Evolutionary conservation across 2,888 invertebrate genomes (phyloP).

Genomic region (Dinocampus coccinellae): DNA sequence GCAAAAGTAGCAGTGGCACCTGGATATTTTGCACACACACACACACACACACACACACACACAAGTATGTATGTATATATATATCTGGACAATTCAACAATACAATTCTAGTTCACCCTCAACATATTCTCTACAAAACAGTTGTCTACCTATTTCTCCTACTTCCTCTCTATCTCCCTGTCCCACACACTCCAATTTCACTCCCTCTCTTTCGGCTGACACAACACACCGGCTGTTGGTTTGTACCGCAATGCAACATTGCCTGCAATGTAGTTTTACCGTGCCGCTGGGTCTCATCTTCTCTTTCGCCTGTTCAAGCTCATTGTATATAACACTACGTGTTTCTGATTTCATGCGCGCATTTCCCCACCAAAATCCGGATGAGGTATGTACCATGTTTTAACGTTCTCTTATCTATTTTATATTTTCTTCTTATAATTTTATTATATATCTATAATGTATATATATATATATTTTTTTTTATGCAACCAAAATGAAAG

Average conservation of each 20-base stretch:
- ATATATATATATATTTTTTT: too few relatives aligned
- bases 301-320: slow-evolving; percentile 30
- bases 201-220: slow-evolving; percentile 19
- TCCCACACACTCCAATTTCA: not conserved
- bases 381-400: not conserved
- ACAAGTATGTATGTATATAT: slow-evolving; percentile 12
- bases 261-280: slow-evolving; percentile 50
- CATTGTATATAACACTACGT: slow-evolving; percentile 37
- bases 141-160: not conserved
- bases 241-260: slow-evolving; percentile 45
- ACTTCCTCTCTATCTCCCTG: not conserved
- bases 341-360: slow-evolving; percentile 37
- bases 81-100: slow-evolving; percentile 15
- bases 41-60: too few relatives aligned
- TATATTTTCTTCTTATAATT: too few relatives aligned
- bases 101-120: slow-evolving; percentile 18
- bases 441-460: too few relatives aligned
- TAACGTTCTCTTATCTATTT: not conserved
- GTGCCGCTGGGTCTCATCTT: slow-evolving; percentile 46
- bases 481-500: slow-evolving; percentile 62
- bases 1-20: slow-evolving; percentile 10
- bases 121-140: slow-evolving; percentile 15
- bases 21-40: not conserved
- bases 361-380: slow-evolving; percentile 38
- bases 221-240: slow-evolving; percentile 29